Evolutionary conservation across 2,888 invertebrate genomes (phyloP), one percentile per base, ranked within the genome.

Genomic region (Calephelis perditalis): DNA sequence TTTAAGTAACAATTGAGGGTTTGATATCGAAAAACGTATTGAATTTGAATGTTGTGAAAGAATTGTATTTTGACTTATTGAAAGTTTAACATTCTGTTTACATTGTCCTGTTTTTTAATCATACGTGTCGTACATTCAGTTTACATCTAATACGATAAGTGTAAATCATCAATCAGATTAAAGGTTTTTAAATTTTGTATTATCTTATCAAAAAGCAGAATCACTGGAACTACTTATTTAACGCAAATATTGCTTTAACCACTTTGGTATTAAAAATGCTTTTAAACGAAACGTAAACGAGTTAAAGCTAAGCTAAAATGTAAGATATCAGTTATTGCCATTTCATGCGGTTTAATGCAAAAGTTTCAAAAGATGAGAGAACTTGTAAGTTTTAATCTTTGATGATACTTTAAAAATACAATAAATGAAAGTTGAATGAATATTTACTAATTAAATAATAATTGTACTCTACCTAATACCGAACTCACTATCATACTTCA

Each of bases 191-290:
- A 52, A 10, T 52, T 35, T 52, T 9, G 1, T 26, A 35, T 15
- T 52, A 52, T 52, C 52, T 52, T 52, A 52, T 52, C 52, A 52
- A 52, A 11, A 26, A 35, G 10, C 35, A 11, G 26, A 52, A 26
- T 52, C 52, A 52, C 26, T 35, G 11, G 52, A 5, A 10, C 11
- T 35, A 26, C 49, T 6, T 49, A 49, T 35, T 52, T 26, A 9
- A 3, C 8, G 8, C 6, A 6, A 40, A 40, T 7, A 40, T 40
- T 40, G 8, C 5, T 37, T 40, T 40, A 40, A 40, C 6, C 40
- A 40, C 5, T 40, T 40, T 7, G 3, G 8, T 40, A 40, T 5
- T 37, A 37, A 37, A 4, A 37, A 6, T 7, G 4, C 6, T 37
- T 26, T 26, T 26, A 26, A 26, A 26, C 26, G 26, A 26, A 26